Percentiles rank a stretch among this genome's conserved stretches.
These are phyloP conservation scores for Dasypogon diadema DNA, from an alignment of 2,888 invertebrate genomes.

Conservation along the genomic window DNA sequence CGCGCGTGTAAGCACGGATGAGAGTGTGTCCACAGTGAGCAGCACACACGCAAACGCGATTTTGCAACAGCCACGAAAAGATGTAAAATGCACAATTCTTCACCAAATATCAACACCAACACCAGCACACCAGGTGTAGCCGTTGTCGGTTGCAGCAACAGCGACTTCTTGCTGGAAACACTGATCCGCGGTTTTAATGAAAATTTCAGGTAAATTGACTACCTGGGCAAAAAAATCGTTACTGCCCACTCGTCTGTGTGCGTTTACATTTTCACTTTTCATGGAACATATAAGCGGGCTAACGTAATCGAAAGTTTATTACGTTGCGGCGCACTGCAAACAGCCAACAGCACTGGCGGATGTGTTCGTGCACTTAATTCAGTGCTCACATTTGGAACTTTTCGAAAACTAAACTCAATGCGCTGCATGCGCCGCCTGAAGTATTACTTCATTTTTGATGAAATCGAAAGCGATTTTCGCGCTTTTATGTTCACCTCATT, in stretches of 20 bases:
- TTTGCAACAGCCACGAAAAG: slow-evolving; percentile 43
- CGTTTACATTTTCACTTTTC: slow-evolving; percentile 46
- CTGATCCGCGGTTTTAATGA: neutral
- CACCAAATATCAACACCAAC: slow-evolving; percentile 7
- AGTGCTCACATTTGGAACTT: slow-evolving; percentile 32
- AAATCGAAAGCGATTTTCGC: slow-evolving; percentile 55
- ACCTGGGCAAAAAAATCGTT: slow-evolving; percentile 20
- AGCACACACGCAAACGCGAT: neutral
- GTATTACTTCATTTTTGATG: slow-evolving; percentile 55
- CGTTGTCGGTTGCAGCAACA: neutral
- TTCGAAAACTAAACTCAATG: slow-evolving; percentile 17
- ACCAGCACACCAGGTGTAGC: too few relatives aligned
- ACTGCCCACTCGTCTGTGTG: slow-evolving; percentile 2
- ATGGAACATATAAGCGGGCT: slow-evolving; percentile 21
- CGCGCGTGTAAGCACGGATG: slow-evolving; percentile 54
- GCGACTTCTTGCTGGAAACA: neutral
- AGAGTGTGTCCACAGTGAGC: neutral
- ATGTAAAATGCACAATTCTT: slow-evolving; percentile 35
- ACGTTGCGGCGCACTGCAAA: neutral
- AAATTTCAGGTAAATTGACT: slow-evolving; percentile 14
- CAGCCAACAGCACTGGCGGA: neutral
- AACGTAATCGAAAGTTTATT: slow-evolving; percentile 44
- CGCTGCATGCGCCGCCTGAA: slow-evolving; percentile 7
- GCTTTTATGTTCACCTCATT: slow-evolving; percentile 43
- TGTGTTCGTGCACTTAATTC: slow-evolving; percentile 29